These are phyloP conservation scores for Heterochromis multidens DNA, from an alignment of 2,113 vertebrate species.

Conservation along the genomic window DNA sequence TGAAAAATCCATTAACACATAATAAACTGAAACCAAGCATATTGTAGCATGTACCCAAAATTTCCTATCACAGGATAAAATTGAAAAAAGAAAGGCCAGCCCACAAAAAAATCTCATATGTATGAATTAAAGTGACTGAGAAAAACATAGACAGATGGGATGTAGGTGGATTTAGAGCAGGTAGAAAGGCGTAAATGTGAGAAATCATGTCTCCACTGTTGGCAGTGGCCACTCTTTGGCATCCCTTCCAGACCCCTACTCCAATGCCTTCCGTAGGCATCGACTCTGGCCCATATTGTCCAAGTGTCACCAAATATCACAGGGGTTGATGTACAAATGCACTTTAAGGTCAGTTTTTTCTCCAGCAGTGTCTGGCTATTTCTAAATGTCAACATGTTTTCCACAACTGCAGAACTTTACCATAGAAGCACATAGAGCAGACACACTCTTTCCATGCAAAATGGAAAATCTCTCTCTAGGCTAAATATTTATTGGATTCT, in stretches of 20 bases:
- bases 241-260: background rate
- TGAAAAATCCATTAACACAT: background rate
- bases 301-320: background rate
- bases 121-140: too few species aligned
- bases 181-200: background rate
- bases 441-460: background rate
- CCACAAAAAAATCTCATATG: background rate
- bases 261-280: background rate
- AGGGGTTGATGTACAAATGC: background rate
- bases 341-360: background rate
- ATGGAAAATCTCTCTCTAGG: background rate
- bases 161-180: background rate
- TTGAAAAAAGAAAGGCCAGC: background rate
- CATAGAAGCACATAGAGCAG: background rate
- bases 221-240: background rate
- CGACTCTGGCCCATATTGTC: background rate
- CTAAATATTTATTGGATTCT: background rate
- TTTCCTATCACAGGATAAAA: background rate
- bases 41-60: background rate
- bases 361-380: background rate
- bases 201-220: background rate
- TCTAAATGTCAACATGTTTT: constrained; percentile 1
- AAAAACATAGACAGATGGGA: background rate
- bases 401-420: background rate
- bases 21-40: background rate